Evolutionary conservation across 1,140 invertebrate species (phyloP).

Genomic region (Camponotus pennsylvanicus): DNA sequence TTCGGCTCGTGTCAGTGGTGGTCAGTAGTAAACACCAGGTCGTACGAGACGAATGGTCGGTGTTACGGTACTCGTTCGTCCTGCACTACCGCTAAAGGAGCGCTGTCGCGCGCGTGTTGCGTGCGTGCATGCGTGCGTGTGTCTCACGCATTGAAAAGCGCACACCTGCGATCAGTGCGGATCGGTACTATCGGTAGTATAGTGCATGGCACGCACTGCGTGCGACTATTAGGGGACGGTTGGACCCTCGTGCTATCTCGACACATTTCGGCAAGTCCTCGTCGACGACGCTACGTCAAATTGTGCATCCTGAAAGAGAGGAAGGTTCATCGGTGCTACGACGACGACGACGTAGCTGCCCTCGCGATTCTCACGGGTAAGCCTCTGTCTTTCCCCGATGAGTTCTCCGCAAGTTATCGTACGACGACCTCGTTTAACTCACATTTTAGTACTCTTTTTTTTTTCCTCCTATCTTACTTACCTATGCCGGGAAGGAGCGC

Average conservation of each 20-base stretch:
- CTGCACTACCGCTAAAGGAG: not conserved
- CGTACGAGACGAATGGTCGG: constrained; percentile 45
- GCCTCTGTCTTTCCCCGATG: no score
- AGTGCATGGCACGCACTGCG: no score
- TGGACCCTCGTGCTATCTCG: not conserved
- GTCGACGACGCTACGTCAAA: not conserved
- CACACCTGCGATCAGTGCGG: not conserved
- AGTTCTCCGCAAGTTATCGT: not conserved
- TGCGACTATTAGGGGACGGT: no score
- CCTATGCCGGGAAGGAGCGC: no score
- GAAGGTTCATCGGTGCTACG: no score
- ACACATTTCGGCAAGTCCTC: not conserved
- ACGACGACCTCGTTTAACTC: constrained; percentile 1
- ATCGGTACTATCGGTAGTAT: no score
- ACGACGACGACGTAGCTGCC: no score
- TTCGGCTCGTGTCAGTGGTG: constrained; percentile 64
- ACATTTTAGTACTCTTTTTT: no score
- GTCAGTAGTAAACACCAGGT: constrained; percentile 74
- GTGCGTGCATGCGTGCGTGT: constrained; percentile 14
- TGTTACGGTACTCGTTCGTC: constrained; percentile 10
- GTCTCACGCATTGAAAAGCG: not conserved
- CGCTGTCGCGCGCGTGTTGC: constrained; percentile 34
- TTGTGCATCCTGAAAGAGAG: no score
- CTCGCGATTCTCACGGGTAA: not conserved
- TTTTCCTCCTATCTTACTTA: no score